These are phyloP conservation scores for Megalops atlanticus DNA, from an alignment of 2,113 vertebrate species.

Conservation along the genomic window DNA sequence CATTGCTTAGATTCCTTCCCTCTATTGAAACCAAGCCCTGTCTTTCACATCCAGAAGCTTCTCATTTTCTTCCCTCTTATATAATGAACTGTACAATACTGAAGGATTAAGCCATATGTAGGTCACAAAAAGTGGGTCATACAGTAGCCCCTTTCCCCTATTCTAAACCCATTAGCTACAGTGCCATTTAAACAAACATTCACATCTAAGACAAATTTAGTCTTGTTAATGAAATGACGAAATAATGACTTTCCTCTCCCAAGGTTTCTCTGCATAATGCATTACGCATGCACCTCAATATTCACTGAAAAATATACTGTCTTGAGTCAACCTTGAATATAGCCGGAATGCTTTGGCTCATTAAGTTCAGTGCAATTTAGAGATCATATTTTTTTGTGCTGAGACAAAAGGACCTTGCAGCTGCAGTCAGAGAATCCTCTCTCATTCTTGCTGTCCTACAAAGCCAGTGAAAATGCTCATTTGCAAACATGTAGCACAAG, in stretches of 20 bases:
- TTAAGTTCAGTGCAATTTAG: neutral
- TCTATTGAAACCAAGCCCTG: conserved; percentile 3
- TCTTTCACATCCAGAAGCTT: neutral
- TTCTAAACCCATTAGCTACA: conserved; percentile 3
- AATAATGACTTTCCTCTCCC: too few species aligned
- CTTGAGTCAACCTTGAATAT: neutral
- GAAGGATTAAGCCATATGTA: conserved; percentile 24
- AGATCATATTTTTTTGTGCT: neutral
- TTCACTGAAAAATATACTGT: neutral
- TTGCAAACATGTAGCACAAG: too few species aligned
- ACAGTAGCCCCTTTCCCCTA: conserved; percentile 3
- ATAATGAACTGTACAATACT: neutral
- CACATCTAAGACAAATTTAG: neutral
- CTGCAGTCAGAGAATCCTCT: too few species aligned
- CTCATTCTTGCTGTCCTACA: too few species aligned
- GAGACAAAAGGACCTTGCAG: too few species aligned
- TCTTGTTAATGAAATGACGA: neutral
- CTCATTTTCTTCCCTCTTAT: conserved; percentile 15
- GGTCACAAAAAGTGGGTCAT: conserved; percentile 34
- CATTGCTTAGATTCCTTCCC: neutral
- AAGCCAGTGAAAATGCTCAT: too few species aligned
- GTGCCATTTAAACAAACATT: conserved; percentile 2
- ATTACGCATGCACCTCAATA: neutral
- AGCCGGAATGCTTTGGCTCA: neutral
- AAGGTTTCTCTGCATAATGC: neutral